Base-by-base conservation (phyloP, 2,888 invertebrate genomes). In the Kuschelorhynchus macadamiae region DNA sequence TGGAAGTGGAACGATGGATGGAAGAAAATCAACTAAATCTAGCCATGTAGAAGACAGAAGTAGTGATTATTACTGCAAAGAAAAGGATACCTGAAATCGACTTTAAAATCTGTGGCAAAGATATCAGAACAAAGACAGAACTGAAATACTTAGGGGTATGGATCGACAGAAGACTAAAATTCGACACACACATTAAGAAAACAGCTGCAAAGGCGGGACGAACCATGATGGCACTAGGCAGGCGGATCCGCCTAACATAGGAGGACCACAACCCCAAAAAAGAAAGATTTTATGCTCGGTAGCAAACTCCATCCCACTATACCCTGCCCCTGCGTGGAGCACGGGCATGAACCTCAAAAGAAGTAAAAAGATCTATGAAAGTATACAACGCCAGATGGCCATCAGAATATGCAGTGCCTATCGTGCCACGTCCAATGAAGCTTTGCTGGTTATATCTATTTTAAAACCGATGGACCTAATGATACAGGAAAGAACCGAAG, bases 1-100 rank as follows among this genome's bases (percentile, higher is more conserved):
- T 7, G 2, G 16, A 20, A 4, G 41, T 68, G 1, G 12, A 18
- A 4, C 36, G 14, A 21, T 68, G 63, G 68, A 7, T 68, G 44
- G n/a, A 16, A 9, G 17, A 14, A 7, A 42, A 47, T 2, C 14
- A 79, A 76, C 30, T 76, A 78, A 62, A 78, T 74, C 16, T 80
- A 78, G 67, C 82, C 81, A 60, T 81, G 71, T 55, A 80, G 69
- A 67, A 68, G 63, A 49, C 71, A 47, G 67, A 64, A 47, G 49
- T 25, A 20, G 25, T 64, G 1, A 14, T 68, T 0, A 47, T 57
- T 4, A 33, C 12, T 21, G 18, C 46, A 16, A 42, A 18, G 5
- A 39, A 56, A 33, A 5, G 21, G 3, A 4, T 12, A 3, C 44
- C 16, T 4, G 3, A 14, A 11, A 14, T 4, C 1, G 7, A 2